Base-by-base conservation (phyloP, 2,113 vertebrate species). In the Campylomormyrus tamandua region DNA sequence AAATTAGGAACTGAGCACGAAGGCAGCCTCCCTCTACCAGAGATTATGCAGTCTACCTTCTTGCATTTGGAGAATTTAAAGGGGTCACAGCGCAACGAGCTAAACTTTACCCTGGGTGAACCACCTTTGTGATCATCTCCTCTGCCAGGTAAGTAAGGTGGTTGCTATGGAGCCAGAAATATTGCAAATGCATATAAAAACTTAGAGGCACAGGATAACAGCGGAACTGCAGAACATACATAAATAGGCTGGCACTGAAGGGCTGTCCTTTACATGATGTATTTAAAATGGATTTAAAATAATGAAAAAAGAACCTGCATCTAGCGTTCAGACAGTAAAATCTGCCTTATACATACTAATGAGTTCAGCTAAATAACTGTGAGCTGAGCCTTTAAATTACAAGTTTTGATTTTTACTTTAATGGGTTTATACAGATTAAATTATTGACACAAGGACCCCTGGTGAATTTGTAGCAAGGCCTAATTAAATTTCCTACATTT, bases 341-440 rank as follows among this genome's bases (percentile, higher is more conserved):
- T 48, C 83, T 84, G 83, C 21, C 83, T 48, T 48, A 84, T 27
- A 84, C 83, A 84, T 48, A 48, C 83, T 84, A 84, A 84, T 84
- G 83, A 84, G 45, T 46, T 46, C 19, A n/a, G 83, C 83, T 84
- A 46, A 48, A 84, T 84, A 84, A n/a, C 45, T 46, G 83, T 8
- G 42, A 48, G 39, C 17, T 46, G 5, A 84, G 83, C 83, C 83
- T 45, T 84, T 84, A 45, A 45, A 48, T 84, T 84, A 42, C 83
- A 84, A 84, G 83, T 84, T 84, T 84, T 84, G 83, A 84, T 84
- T 84, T 84, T 84, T 48, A 48, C 83, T 84, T 84, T 84, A 84
- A 84, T 84, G 83, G 83, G 39, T 84, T 84, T 84, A 84, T 84
- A 84, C 42, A 84, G 83, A 84, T 84, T 84, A 84, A 84, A 84